A percentile compares a stretch with the other conserved stretches of the same genome.
These are phyloP conservation scores for Tupaia chinensis DNA, from an alignment of 2,113 vertebrate species.

Conservation along the genomic window DNA sequence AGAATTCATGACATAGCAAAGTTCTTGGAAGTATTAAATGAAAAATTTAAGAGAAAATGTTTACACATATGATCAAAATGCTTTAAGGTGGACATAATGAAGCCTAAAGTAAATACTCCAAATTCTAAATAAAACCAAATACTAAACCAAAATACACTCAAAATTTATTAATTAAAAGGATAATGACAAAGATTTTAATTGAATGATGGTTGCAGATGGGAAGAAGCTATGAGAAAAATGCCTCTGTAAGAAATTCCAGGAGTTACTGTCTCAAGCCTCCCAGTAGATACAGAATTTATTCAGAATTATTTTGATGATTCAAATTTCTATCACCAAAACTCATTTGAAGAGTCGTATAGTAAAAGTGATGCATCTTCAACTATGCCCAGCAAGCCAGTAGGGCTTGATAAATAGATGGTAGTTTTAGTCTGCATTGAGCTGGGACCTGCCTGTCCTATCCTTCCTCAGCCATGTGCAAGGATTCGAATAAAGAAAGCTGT, in stretches of 20 bases:
- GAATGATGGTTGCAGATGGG: too few species aligned
- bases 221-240: neutral
- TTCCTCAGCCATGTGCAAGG: neutral
- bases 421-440: neutral
- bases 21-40: neutral
- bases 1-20: neutral
- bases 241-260: neutral
- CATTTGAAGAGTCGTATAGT: neutral
- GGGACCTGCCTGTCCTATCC: neutral
- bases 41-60: conserved; percentile 15
- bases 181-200: neutral
- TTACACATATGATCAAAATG: neutral
- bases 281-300: neutral
- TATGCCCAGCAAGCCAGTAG: neutral
- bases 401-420: neutral
- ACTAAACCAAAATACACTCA: neutral
- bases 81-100: neutral
- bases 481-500: neutral
- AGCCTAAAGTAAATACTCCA: neutral
- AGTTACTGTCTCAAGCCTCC: neutral
- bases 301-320: conserved; percentile 6
- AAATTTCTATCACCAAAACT: conserved; percentile 13
- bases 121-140: too few species aligned
- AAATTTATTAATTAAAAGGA: neutral
- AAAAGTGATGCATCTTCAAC: neutral